Base-by-base conservation (phyloP, 2,888 invertebrate species). In the Liopterus haemorrhoidalis region DNA sequence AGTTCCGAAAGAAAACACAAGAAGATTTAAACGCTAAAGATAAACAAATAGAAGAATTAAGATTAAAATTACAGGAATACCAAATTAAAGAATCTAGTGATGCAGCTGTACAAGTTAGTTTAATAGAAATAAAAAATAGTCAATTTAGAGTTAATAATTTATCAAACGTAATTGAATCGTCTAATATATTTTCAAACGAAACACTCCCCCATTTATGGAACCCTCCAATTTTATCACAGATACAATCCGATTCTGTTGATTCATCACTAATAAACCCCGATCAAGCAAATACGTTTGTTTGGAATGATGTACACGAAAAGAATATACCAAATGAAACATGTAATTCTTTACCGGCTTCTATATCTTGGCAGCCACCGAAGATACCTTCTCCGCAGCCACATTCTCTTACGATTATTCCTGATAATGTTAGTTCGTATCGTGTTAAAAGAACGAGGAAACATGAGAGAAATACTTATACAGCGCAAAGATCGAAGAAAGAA, bases 21-120 rank as follows among this genome's bases (percentile, higher is more conserved):
- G 65, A 67, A 37, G 71, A 78, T 48, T 62, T 79, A 1, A 68
- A 68, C n/a, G 69, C 70, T 38, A 78, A 74, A 57, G 71, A 74
- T 2, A 65, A 70, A 49, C 76, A 80, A 63, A 76, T 81, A 18
- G 63, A 64, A 14, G 59, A 69, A 21, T 61, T 81, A 11, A 73
- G 72, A 49, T 67, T 68, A 11, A 70, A 72, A 61, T 60, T 76
- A 2, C 69, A 67, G 42, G 67, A 71, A 51, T 53, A 72, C 16
- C 67, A 68, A 41, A 54, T 54, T 35, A 49, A 49, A 27, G 52
- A 51, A 51, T 45, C 32, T 37, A 30, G 36, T 24, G 54, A 56
- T 28, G 44, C 42, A 5, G 50, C 35, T 4, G 49, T 54, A 4
- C 55, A 55, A 46, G 50, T 49, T 15, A 20, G 25, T 38, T 18